Conservation (phyloP, 92 coral and sea anemone genomes). For the Scolanthus callimorphus region DNA sequence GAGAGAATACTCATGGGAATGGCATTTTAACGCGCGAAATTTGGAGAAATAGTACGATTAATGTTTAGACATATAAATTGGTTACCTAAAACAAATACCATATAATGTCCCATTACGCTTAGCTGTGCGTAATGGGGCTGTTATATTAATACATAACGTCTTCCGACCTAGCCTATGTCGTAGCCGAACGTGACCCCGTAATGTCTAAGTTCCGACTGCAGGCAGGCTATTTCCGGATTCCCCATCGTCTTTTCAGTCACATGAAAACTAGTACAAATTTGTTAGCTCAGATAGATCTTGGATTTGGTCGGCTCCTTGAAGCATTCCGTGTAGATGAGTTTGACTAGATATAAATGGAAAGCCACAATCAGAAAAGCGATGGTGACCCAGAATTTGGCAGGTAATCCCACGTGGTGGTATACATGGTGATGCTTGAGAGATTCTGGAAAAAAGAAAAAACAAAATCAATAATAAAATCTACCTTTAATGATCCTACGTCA, state of each 20-base stretch:
- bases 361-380: constrained; percentile 82
- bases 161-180: background rate
- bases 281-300: constrained; percentile 76
- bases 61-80: no score
- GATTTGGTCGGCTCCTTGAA: constrained; percentile 68
- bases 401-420: constrained; percentile 69
- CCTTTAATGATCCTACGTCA: no score
- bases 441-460: constrained; percentile 42
- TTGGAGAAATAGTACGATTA: no score
- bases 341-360: constrained; percentile 90
- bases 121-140: background rate
- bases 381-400: constrained; percentile 93
- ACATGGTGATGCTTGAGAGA: constrained; percentile 77
- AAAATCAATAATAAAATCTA: no score
- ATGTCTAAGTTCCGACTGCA: no score
- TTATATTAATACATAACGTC: background rate
- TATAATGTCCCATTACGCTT: no score
- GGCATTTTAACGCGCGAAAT: no score
- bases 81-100: no score
- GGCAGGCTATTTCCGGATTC: no score
- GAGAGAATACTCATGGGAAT: no score
- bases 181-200: no score
- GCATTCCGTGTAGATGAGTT: constrained; percentile 90
- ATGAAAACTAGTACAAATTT: background rate
- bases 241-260: no score